These are phyloP conservation scores for Drosophila insularis DNA, from an alignment of 1,140 invertebrate species.

Conservation along the genomic window DNA sequence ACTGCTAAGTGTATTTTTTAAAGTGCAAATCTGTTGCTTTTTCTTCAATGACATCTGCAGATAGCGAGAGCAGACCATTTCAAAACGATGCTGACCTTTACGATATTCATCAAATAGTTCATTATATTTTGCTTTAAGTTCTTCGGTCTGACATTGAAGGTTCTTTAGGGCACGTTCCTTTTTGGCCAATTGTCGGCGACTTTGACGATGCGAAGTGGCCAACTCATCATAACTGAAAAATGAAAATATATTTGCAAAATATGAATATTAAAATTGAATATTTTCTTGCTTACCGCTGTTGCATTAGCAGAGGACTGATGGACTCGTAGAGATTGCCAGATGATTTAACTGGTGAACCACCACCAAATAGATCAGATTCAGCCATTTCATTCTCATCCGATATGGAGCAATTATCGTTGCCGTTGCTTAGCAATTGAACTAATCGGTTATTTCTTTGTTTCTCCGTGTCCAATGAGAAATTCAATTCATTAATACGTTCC, in stretches of 20 bases:
- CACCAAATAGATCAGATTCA: neutral
- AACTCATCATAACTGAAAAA: slow-evolving; percentile 67
- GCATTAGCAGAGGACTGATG: slow-evolving; percentile 75
- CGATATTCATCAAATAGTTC: slow-evolving; percentile 58
- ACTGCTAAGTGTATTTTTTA: slow-evolving; percentile 54
- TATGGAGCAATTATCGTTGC: slow-evolving; percentile 27
- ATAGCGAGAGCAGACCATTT: slow-evolving; percentile 53
- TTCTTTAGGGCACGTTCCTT: slow-evolving; percentile 59
- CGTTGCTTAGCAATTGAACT: slow-evolving; percentile 57
- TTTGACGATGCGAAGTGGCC: slow-evolving; percentile 58
- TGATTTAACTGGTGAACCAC: slow-evolving; percentile 17
- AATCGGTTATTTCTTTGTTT: slow-evolving; percentile 59
- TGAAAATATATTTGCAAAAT: neutral
- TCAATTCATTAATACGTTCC: slow-evolving; percentile 57
- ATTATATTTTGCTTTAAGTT: slow-evolving; percentile 63
- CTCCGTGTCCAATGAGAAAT: slow-evolving; percentile 60
- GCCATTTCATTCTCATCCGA: slow-evolving; percentile 43
- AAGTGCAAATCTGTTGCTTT: slow-evolving; percentile 55
- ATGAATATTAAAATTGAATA: neutral
- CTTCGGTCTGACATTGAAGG: slow-evolving; percentile 56
- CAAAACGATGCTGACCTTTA: slow-evolving; percentile 48
- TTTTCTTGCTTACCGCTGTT: slow-evolving; percentile 62
- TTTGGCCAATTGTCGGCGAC: slow-evolving; percentile 58
- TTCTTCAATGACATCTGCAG: slow-evolving; percentile 52
- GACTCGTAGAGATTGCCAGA: slow-evolving; percentile 39